Evolutionary conservation across 2,888 invertebrate genomes (phyloP).

Genomic region (Spicauda simplicius): DNA sequence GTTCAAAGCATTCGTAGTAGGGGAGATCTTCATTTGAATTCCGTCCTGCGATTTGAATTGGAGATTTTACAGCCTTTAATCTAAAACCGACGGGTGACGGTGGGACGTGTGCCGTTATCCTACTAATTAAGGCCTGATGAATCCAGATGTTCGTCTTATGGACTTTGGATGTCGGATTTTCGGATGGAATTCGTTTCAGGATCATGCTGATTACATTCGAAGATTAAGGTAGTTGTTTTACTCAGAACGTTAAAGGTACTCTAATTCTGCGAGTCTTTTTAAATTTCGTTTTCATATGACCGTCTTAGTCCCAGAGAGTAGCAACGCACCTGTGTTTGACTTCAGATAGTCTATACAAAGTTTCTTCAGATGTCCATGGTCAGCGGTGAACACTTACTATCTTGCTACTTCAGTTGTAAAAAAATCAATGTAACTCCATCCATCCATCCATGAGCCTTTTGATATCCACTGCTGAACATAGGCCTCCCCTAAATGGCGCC

Average conservation of each 20-base stretch:
- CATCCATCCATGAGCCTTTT: too few species aligned
- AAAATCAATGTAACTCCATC: too few species aligned
- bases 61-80: constrained; percentile 79
- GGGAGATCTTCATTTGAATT: constrained; percentile 67
- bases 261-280: too few species aligned
- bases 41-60: constrained; percentile 75
- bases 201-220: not conserved
- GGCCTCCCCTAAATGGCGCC: too few species aligned
- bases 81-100: constrained; percentile 68
- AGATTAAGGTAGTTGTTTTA: not conserved
- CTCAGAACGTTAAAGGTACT: not conserved
- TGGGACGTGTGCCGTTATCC: constrained; percentile 62
- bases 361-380: too few species aligned
- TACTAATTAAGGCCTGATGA: constrained; percentile 67
- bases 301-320: too few species aligned
- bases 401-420: too few species aligned
- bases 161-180: constrained; percentile 9
- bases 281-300: too few species aligned
- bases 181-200: not conserved
- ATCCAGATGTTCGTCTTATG: constrained; percentile 42
- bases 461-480: too few species aligned
- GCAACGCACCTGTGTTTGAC: too few species aligned
- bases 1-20: constrained; percentile 48
- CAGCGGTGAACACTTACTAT: too few species aligned
- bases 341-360: too few species aligned